Evolutionary conservation across 2,113 vertebrate genomes (phyloP), one percentile per base, ranked within the genome.

Genomic region (Lathamus discolor): DNA sequence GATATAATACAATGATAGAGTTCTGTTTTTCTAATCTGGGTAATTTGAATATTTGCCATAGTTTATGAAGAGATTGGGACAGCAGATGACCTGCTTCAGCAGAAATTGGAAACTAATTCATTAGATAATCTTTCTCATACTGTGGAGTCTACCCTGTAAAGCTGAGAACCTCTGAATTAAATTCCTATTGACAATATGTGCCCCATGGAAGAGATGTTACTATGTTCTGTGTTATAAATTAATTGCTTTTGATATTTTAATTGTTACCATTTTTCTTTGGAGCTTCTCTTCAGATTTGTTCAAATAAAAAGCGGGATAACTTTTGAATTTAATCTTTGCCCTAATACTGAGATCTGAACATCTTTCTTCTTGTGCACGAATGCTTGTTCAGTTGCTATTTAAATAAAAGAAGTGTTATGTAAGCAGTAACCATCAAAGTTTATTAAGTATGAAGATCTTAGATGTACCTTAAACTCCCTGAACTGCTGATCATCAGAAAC

Each of bases 401-500:
- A 84, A 94, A 84, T 74, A 62, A 75, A 89, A 89, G 22, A 63
- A 76, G 31, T 67, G 52, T 72, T 78, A 78, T 75, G 27, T 91
- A 92, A 91, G 51, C 73, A 92, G 81, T 78, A 91, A 27, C n/a
- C 23, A 78, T 52, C 77, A 82, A 92, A 27, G 59, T 93, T 93
- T 92, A 83, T 92, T 92, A 92, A 90, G 91, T 74, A n/a, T 81
- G 55, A 90, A 83, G 79, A 54, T 86, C 86, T 92, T 83, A 73
- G 54, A 62, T 73, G 23, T 77, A 35, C 46, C 75, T 90, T 63
- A 86, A 51, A 73, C 76, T 83, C 63, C 19, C 76, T 94, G 86
- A 86, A 77, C 63, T 90, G 72, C 88, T 92, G 79, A 88, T 96
- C 72, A 74, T 94, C 88, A 95, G 80, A 90, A 86, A 83, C 49